phyloP scores from a whole-genome alignment of 1,140 invertebrate species.

The Heterodera schachtii region DNA sequence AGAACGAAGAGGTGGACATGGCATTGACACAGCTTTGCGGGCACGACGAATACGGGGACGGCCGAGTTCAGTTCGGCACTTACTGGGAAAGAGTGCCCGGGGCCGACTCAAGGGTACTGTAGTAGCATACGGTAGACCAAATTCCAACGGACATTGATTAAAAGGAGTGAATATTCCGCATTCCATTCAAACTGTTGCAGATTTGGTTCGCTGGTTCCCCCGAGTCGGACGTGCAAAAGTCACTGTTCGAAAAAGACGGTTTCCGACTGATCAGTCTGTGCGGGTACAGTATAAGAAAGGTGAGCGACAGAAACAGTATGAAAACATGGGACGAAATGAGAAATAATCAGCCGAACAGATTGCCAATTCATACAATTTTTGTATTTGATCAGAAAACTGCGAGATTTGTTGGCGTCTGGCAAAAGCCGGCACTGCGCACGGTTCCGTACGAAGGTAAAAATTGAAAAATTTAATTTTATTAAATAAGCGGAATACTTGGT shows the following conservation, averaged over 20 bases:
- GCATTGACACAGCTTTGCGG: conserved; percentile 63
- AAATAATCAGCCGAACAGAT: too few species aligned
- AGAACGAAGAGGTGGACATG: conserved; percentile 61
- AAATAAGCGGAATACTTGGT: background rate
- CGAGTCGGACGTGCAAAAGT: conserved; percentile 55
- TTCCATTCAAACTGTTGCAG: conserved; percentile 31
- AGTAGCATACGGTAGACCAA: background rate
- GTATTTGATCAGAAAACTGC: conserved; percentile 40
- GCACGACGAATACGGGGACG: conserved; percentile 54
- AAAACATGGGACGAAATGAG: background rate
- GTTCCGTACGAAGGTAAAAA: conserved; percentile 51
- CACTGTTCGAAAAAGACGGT: conserved; percentile 58
- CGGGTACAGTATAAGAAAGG: conserved; percentile 52
- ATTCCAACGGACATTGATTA: too few species aligned
- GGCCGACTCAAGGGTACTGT: conserved; percentile 49
- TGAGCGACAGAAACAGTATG: conserved; percentile 9
- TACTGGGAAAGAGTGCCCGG: conserved; percentile 63
- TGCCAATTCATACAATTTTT: background rate
- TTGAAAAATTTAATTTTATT: too few species aligned
- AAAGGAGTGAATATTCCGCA: too few species aligned
- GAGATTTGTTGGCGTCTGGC: conserved; percentile 62
- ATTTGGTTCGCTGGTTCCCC: conserved; percentile 64
- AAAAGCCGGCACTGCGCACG: conserved; percentile 48
- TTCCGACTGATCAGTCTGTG: conserved; percentile 57
- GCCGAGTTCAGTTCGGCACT: conserved; percentile 58